Conservation (phyloP, 1,140 invertebrate genomes). For the Sycobia sp. region DNA sequence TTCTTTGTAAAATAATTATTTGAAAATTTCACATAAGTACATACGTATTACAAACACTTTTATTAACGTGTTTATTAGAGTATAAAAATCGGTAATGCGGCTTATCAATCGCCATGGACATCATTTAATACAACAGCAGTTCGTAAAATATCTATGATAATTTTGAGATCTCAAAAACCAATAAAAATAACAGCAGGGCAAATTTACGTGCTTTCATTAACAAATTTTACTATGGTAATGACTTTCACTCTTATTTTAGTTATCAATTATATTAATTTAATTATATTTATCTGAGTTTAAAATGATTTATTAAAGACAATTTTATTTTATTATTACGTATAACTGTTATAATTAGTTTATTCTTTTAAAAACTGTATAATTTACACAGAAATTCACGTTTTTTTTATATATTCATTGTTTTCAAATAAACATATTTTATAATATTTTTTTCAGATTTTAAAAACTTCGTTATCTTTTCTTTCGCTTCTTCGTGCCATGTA, state of each 20-base stretch:
- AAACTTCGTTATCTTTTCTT: slow-evolving; percentile 31
- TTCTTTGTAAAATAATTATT: not conserved
- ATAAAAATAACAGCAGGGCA: slow-evolving; percentile 25
- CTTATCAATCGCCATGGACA: slow-evolving; percentile 12
- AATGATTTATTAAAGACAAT: too few relatives aligned
- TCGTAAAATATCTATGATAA: slow-evolving; percentile 3
- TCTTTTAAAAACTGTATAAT: too few relatives aligned
- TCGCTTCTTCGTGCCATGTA: slow-evolving; percentile 25
- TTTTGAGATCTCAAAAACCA: slow-evolving; percentile 12
- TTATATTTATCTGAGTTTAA: too few relatives aligned
- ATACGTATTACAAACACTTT: not conserved
- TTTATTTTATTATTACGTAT: too few relatives aligned
- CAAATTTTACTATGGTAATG: slow-evolving; percentile 28
- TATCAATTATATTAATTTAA: too few relatives aligned
- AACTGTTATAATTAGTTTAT: too few relatives aligned
- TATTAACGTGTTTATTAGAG: slow-evolving; percentile 15
- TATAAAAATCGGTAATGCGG: not conserved
- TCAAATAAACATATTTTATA: too few relatives aligned
- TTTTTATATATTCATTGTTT: too few relatives aligned
- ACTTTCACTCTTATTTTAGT: too few relatives aligned
- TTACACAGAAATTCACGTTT: too few relatives aligned
- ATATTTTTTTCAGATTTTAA: slow-evolving; percentile 23
- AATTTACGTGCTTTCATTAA: slow-evolving; percentile 23
- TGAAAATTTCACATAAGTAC: not conserved
- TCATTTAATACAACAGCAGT: not conserved